Evolutionary conservation across 2,113 vertebrate species (phyloP), one percentile per base, ranked within the genome.

Genomic region (Mastomys coucha): DNA sequence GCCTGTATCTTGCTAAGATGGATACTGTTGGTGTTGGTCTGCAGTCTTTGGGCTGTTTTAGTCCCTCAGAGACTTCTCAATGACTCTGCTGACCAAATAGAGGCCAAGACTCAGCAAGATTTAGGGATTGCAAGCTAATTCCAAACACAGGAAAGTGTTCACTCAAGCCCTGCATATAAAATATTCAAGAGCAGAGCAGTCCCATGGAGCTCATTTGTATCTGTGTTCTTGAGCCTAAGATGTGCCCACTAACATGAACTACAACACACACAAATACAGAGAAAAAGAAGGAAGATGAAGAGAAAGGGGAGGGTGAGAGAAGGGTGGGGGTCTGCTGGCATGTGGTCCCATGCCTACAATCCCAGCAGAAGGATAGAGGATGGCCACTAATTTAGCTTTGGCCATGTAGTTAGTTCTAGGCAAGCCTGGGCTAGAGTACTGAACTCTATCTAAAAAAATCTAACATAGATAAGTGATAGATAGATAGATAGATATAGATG

Each of bases 161-260:
- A 1, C 13, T 45, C 58, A 1, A 3, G 17, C 36, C 0, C 0
- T 49, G 0, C n/a, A 31, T 17, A 6, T 22, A 56, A 63, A 77
- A 14, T 13, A 63, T 14, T 58, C 8, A 12, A 45, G 1, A 5
- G 58, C 39, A 0, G 7, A 77, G 7, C 58, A 4, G 5, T 4
- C 42, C 36, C 26, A 0, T 10, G 10, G 9, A 3, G 9, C 13
- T 45, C 10, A 1, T 13, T 45, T 73, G 14, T 51, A 10, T 72
- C 36, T 92, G 78, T n/a, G 51, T 56, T 36, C 72, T 36, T 4
- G 0, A 39, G 60, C 78, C 78, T 56, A 42, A 31, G 63, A 78
- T 24, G 51, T 28, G 28, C 31, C 42, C 42, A 49, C 1, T 8
- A 86, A 17, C 10, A 13, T 69, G 42, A 69, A 28, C 31, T 31